Percentiles rank a stretch among this genome's conserved stretches.
Evolutionary conservation across 1,140 invertebrate genomes (phyloP).

Genomic region (Meteorus sp.): DNA sequence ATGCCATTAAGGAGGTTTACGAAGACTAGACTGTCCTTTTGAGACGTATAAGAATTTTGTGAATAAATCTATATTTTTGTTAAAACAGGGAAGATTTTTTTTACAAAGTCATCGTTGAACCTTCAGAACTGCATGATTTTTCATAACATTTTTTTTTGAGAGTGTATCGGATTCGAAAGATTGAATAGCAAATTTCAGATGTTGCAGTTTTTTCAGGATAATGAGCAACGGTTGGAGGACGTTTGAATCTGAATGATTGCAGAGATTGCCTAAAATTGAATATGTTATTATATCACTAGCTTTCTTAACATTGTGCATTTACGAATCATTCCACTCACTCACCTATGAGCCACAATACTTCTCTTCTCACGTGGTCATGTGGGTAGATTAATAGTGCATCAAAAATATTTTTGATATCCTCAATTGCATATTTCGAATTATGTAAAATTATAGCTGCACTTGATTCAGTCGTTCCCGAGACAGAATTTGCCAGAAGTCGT

Average conservation of each 20-base stretch:
- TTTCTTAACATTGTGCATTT: constrained; percentile 9
- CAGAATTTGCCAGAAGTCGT: constrained; percentile 45
- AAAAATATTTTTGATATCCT: constrained; percentile 30
- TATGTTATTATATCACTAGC: constrained; percentile 15
- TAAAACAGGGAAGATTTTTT: no score
- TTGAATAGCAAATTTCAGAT: constrained; percentile 29
- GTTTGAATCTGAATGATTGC: constrained; percentile 31
- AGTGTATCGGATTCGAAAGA: constrained; percentile 1
- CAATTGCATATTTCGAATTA: constrained; percentile 36
- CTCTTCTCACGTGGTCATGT: constrained; percentile 44
- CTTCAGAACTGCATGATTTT: no score
- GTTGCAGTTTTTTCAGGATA: constrained; percentile 28
- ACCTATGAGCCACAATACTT: constrained; percentile 53
- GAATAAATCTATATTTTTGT: no score
- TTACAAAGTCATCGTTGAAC: constrained; percentile 5
- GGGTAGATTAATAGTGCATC: constrained; percentile 40
- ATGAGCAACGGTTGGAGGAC: constrained; percentile 23
- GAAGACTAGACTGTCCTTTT: constrained; percentile 37
- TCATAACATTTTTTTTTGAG: not conserved
- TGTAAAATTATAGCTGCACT: constrained; percentile 38
- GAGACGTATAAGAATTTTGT: constrained; percentile 11
- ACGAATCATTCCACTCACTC: constrained; percentile 23
- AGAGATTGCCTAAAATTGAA: constrained; percentile 40
- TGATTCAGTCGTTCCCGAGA: constrained; percentile 35
- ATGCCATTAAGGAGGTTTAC: constrained; percentile 32